Percentiles rank a stretch among this genome's conserved stretches.
Evolutionary conservation across 2,888 invertebrate genomes (phyloP).

Genomic region (Dynastes hyllus): DNA sequence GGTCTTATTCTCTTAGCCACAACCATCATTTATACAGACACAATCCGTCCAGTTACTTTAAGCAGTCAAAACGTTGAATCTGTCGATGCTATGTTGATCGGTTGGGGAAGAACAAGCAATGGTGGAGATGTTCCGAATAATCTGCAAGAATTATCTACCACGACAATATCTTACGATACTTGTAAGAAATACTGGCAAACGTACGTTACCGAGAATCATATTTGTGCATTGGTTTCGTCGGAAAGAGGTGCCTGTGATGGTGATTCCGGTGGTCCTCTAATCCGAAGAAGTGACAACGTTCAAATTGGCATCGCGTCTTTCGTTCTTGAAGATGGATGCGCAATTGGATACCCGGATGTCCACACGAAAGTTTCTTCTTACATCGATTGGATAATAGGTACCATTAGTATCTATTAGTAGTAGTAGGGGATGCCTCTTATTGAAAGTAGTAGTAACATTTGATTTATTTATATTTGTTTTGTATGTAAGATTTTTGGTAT

Average conservation of each 20-base stretch:
- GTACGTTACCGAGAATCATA: slow-evolving; percentile 1
- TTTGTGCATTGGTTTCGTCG: slow-evolving; percentile 1
- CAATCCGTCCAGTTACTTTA: not conserved
- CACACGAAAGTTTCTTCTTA: slow-evolving; percentile 72
- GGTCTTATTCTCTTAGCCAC: not conserved
- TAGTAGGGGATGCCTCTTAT: no score
- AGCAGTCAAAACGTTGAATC: not conserved
- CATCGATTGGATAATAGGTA: slow-evolving; percentile 69
- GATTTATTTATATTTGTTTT: no score
- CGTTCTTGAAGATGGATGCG: slow-evolving; percentile 70
- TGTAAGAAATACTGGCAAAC: not conserved
- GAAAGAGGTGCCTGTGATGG: slow-evolving; percentile 67
- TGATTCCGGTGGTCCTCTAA: slow-evolving; percentile 74
- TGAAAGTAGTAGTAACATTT: no score
- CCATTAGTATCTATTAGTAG: not conserved
- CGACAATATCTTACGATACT: not conserved
- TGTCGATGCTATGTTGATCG: not conserved
- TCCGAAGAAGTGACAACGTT: slow-evolving; percentile 62
- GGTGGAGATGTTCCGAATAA: slow-evolving; percentile 15
- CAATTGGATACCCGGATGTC: slow-evolving; percentile 74
- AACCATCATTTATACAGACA: not conserved
- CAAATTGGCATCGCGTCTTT: slow-evolving; percentile 74
- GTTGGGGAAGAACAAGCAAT: slow-evolving; percentile 5
- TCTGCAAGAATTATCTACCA: slow-evolving; percentile 12
- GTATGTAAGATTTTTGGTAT: no score